Percentiles rank a stretch among this genome's conserved stretches.
phyloP scores from a whole-genome alignment of 1,140 invertebrate species.

The Trialeurodes vaporariorum region DNA sequence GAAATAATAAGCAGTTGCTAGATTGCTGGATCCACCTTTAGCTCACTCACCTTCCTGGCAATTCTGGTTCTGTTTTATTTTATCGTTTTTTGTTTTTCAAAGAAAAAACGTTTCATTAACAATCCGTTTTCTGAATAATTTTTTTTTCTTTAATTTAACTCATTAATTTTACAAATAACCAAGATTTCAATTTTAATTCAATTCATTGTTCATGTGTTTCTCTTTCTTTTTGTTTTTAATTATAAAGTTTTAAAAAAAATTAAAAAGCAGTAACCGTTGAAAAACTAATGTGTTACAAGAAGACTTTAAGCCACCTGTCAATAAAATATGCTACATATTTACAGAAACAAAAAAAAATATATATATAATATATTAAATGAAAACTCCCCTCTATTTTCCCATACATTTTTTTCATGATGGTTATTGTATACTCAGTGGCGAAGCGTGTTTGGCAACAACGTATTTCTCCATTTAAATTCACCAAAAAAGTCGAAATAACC shows the following conservation, averaged over 20 bases:
- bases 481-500: not conserved
- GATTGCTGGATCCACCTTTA: no score
- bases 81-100: no score
- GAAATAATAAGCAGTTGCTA: no score
- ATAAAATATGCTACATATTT: not conserved
- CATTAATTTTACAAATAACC: not conserved
- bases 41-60: no score
- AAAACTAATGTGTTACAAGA: not conserved
- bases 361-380: no score
- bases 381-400: no score
- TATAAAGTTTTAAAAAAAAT: not conserved
- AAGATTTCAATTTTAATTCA: not conserved
- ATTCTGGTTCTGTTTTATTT: no score
- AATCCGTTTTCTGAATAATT: no score
- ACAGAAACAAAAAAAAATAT: not conserved
- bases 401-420: no score
- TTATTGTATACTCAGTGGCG: not conserved
- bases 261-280: not conserved
- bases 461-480: not conserved
- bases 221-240: not conserved
- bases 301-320: not conserved
- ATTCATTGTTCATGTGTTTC: not conserved
- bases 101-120: no score
- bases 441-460: not conserved
- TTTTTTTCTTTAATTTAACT: no score